Evolutionary conservation across 2,113 vertebrate genomes (phyloP), one percentile per base, ranked within the genome.

Genomic region (Anoplopoma fimbria): DNA sequence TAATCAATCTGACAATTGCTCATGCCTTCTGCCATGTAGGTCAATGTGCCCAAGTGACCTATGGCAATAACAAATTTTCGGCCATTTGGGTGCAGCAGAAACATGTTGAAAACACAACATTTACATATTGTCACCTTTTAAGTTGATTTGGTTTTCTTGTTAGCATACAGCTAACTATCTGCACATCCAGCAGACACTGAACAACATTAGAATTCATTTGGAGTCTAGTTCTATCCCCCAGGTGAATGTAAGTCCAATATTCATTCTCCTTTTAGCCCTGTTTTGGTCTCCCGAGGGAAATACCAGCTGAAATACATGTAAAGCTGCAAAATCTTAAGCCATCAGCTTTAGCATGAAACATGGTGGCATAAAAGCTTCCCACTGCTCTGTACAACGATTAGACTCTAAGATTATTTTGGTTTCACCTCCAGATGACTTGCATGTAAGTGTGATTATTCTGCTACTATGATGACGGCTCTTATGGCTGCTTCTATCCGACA

Each of bases 401-500:
- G 2, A 61, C 61, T 61, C 38, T 4, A 10, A 27, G 31, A 29
- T 34, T 29, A 25, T 77, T 57, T 53, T 27, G 29, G 25, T 34
- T 76, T 78, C 55, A 29, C 53, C 55, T 55, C 62, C 33, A 9
- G 27, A 31, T 42, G 69, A 83, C 68, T 57, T 31, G 67, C 31
- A 81, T 57, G 45, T 45, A 73, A 79, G 58, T 55, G 73, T 21
- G 65, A 70, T 62, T 29, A 40, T 61, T 78, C 53, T 45, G 23
- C 58, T 38, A 57, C 55, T 17, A 21, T 63, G 55, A 86, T 71
- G 38, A 60, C 62, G 57, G 15, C 29, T 85, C 21, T 77, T 57
- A 60, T 65, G 29, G 23, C 74, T n/a, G 25, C 69, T 51, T 33
- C 31, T 49, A 27, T 79, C 64, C 68, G 65, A 62, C 73, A 77